Evolutionary conservation across 2,797 vertebrate species (phyloP), one percentile per base, ranked within the genome.

Genomic region (Erpetoichthys calabaricus): DNA sequence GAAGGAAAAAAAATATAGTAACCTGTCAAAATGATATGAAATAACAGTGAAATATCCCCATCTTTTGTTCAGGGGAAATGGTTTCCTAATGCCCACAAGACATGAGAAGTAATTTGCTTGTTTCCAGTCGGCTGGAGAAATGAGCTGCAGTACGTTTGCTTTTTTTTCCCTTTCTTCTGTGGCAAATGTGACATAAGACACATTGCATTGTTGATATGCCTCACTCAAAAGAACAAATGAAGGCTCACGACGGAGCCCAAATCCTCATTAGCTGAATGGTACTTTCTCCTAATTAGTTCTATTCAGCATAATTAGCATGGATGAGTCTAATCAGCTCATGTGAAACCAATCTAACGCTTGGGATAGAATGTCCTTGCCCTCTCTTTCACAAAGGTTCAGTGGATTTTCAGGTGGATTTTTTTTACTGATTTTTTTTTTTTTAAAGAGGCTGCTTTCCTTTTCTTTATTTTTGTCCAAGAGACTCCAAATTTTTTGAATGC

Each of bases 251-350:
- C 80, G 82, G 86, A 86, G 84, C 84, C 86, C 84, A 89, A 85
- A 83, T 91, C 87, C 89, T 92, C 89, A 94, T 94, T 94, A 94
- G 86, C 86, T 75, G 85, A 90, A 89, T 87, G 85, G 80, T 85
- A 89, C 86, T 87, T 92, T 86, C 87, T 92, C 87, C 87, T 95
- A 96, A 97, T 97, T 96, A 94, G 89, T 89, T 92, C 89, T 86
- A 89, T 92, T 91, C 87, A 85, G 75, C 83, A 84, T 92, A 95
- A 92, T 97, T 95, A 95, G 85, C 88, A 82, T 78, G 80, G 85
- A 91, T 88, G 86, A 88, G 82, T 83, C 89, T 94, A 92, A 95
- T 95, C 91, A 93, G 88, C 82, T 86, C 87, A 90, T 90, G 91
- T 88, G 87, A 90, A 95, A 89, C 89, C 89, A 91, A 89, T 92